These are phyloP conservation scores for Irena cyanogastra DNA, from an alignment of 2,113 vertebrate genomes.

Conservation along the genomic window DNA sequence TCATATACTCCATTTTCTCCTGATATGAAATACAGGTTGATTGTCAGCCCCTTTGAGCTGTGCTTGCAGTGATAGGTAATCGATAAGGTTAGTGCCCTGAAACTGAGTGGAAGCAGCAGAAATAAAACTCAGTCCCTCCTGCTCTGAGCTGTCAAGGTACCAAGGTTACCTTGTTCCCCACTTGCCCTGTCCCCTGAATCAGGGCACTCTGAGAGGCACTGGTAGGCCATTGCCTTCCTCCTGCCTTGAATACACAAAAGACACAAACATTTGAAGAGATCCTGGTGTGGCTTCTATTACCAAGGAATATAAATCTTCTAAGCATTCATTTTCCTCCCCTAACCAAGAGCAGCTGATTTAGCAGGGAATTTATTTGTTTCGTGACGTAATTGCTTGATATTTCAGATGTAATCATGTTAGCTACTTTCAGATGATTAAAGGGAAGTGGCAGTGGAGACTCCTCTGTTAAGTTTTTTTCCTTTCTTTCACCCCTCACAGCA, in stretches of 20 bases:
- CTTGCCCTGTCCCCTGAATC: background rate
- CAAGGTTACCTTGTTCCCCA: background rate
- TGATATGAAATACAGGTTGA: background rate
- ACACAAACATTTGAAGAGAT: background rate
- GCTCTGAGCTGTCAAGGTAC: background rate
- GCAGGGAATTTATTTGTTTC: conserved; percentile 1
- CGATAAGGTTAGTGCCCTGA: background rate
- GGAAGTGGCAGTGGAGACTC: background rate
- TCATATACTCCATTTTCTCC: background rate
- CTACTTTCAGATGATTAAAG: background rate
- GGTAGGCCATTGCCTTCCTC: background rate
- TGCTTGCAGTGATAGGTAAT: background rate
- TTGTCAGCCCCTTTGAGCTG: background rate
- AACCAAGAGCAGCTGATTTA: background rate
- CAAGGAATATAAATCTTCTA: background rate
- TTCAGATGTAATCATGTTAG: background rate
- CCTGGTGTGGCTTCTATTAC: background rate
- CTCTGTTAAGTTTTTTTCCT: background rate
- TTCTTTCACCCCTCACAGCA: conserved; percentile 66
- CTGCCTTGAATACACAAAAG: background rate
- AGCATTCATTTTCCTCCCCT: background rate
- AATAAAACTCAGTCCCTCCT: background rate
- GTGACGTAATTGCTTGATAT: background rate
- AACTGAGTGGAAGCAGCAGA: background rate
- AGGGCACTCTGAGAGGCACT: background rate